Evolutionary conservation across 2,113 vertebrate species (phyloP), one percentile per base, ranked within the genome.

Genomic region (Sphyrna mokarran): DNA sequence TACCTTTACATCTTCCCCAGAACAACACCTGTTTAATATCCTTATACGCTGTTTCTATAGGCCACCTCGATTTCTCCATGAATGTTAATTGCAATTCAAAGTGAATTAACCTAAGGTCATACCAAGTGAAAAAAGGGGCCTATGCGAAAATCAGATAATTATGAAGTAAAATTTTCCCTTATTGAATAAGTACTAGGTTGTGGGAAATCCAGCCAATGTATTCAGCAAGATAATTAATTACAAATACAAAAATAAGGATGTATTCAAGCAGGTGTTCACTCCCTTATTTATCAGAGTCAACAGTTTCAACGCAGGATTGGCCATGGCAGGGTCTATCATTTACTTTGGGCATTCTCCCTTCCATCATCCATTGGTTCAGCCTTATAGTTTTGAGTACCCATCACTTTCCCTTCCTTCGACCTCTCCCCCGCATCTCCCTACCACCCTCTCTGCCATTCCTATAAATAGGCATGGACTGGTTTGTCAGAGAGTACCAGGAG

Each of bases 61-160:
- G 43, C 85, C 85, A 23, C 23, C 48, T 87, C 86, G 9, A 29
- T 58, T 87, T 58, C 54, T 40, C 22, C 37, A 22, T 86, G 18
- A 48, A 22, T 23, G 23, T 87, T 54, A 29, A 87, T 29, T 87
- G 26, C 43, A 58, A 87, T 29, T 54, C 26, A 58, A 58, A 58
- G 66, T 68, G 66, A 68, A 68, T 68, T 68, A 68, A 68, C 66
- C 66, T 68, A 18, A 87, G 43, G 23, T 87, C 22, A 87, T 48
- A 58, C 29, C 85, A 87, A 54, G 85, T 43, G 1, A 54, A 54
- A 29, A 48, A 87, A 54, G 11, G 23, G n/a, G 23, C 26, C 37
- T 86, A 43, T 87, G 85, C 29, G 85, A 87, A 87, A 87, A 58
- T 87, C 85, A 54, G 43, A 87, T 87, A 87, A 87, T 87, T 58